Conservation (phyloP, 1,140 invertebrate species). For the Ganaspis sp. region DNA sequence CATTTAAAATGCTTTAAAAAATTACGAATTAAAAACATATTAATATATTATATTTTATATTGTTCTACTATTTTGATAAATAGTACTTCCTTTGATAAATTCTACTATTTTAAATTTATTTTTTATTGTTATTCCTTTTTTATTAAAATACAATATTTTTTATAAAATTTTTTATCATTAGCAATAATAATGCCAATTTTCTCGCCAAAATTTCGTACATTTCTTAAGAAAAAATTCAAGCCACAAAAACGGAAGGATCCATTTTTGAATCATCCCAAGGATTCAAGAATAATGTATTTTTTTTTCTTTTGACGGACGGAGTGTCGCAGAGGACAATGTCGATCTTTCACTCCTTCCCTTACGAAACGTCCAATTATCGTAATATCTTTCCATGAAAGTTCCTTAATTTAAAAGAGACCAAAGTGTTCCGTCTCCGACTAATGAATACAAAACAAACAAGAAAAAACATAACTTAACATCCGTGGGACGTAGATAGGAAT, state of each 20-base stretch:
- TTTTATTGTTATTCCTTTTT: too few species aligned
- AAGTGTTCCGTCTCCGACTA: not conserved
- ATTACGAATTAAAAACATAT: too few species aligned
- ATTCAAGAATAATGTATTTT: not conserved
- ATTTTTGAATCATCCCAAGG: not conserved
- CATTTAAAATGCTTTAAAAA: too few species aligned
- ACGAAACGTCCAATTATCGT: constrained; percentile 1
- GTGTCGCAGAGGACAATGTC: not conserved
- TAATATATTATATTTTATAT: too few species aligned
- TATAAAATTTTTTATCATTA: too few species aligned
- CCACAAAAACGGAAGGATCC: not conserved
- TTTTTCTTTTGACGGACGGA: not conserved
- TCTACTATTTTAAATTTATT: too few species aligned
- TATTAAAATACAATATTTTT: too few species aligned
- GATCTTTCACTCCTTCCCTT: constrained; percentile 7
- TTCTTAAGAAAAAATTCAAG: not conserved
- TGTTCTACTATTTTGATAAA: too few species aligned
- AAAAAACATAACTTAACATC: constrained; percentile 12
- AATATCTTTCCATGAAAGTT: constrained; percentile 1
- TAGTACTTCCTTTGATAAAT: too few species aligned
- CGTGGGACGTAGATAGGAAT: not conserved
- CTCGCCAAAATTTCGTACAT: not conserved
- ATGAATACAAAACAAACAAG: constrained; percentile 23
- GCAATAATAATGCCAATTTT: not conserved
- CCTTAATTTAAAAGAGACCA: constrained; percentile 10